phyloP scores from a whole-genome alignment of 2,888 invertebrate genomes.

The Conops quadrifasciatus region DNA sequence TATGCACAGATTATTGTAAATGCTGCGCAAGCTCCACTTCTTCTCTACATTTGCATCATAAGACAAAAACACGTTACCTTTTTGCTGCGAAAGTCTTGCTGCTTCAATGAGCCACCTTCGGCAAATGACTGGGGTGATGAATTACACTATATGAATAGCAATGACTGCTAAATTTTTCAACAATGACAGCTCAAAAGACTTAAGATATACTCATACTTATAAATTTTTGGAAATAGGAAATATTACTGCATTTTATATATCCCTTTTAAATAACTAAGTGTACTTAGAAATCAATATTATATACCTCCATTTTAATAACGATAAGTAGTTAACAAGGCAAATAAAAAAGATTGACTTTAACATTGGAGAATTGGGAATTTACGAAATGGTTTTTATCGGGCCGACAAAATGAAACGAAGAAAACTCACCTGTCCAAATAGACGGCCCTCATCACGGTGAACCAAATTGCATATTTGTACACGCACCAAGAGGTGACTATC shows the following conservation, averaged over 20 bases:
- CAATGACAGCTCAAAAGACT: neutral
- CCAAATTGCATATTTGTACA: constrained; percentile 82
- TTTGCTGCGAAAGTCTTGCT: constrained; percentile 81
- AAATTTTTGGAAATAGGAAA: neutral
- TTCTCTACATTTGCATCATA: constrained; percentile 80
- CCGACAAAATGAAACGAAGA: no score
- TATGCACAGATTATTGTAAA: constrained; percentile 81
- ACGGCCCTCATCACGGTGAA: constrained; percentile 82
- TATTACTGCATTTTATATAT: neutral
- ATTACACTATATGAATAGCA: constrained; percentile 85
- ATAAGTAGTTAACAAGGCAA: neutral
- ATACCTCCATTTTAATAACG: no score
- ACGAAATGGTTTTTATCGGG: no score
- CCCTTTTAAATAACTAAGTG: no score
- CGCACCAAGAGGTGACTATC: constrained; percentile 93
- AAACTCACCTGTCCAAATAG: constrained; percentile 87
- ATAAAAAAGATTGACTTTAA: neutral
- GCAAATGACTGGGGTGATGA: constrained; percentile 89
- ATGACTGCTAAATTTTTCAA: constrained; percentile 54
- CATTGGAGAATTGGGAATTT: no score
- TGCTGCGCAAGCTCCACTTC: constrained; percentile 76
- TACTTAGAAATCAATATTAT: no score
- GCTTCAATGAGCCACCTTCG: constrained; percentile 77
- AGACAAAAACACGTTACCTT: constrained; percentile 83
- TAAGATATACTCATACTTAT: neutral